Base-by-base conservation (phyloP, 2,113 vertebrate species). In the Tauraco erythrolophus region DNA sequence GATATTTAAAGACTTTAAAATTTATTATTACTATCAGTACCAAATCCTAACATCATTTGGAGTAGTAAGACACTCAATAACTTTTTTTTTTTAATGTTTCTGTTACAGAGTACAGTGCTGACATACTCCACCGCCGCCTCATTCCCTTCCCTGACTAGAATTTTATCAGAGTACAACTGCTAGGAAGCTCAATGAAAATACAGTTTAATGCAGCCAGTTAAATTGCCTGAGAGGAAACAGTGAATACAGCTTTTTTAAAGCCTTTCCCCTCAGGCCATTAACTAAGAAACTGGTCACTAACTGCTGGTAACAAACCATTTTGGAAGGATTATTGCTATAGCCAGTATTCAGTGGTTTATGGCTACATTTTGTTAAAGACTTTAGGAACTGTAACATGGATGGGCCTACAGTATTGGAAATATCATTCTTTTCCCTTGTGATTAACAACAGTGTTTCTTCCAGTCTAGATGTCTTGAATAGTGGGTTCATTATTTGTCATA, bases 211-310 rank as follows among this genome's bases (percentile, higher is more conserved):
- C 98, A 98, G 80, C 93, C 97, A 88, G 96, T 98, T 98, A 98
- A 98, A 98, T 96, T 97, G 98, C 98, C 98, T 90, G 98, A 92
- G 98, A 98, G 98, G 96, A 98, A 98, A 98, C 78, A 97, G 93
- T 92, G 97, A 96, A 94, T 78, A 97, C 93, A 97, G 97, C 89
- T 92, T 98, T 98, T 95, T 94, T 94, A 98, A 98, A 98, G 97
- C 93, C 97, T 97, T 98, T 98, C 81, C 97, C 98, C 98, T 98
- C 96, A 96, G 98, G 98, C 98, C 97, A 97, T 98, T 98, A 98
- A 98, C 98, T 98, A 98, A 98, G 97, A 98, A 98, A 98, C 97
- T 97, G 97, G 98, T 98, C 98, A 98, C 97, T 98, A 98, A 98
- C 98, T 97, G 96, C 98, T 96, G 95, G 95, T 97, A 97, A 98